These are phyloP conservation scores for Callipepla californica DNA, from an alignment of 2,113 vertebrate species.

Conservation along the genomic window DNA sequence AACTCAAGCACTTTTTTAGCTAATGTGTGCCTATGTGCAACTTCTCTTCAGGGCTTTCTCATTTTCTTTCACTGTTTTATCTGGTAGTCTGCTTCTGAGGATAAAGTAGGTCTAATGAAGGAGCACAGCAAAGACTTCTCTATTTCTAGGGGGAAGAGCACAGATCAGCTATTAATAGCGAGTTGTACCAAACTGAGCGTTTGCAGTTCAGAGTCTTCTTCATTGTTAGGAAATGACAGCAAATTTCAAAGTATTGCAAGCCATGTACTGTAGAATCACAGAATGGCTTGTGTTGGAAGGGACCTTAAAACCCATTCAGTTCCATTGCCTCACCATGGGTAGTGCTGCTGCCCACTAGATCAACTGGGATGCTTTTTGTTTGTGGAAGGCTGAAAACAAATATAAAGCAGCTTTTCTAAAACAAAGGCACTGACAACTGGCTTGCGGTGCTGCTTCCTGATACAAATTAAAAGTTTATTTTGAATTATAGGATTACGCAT, in stretches of 20 bases:
- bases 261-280: background rate
- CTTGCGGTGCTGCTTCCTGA: background rate
- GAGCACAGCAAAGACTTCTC: background rate
- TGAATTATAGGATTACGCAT: background rate
- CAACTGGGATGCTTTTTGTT: too few relatives aligned
- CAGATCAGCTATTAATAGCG: background rate
- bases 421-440: rapidly evolving
- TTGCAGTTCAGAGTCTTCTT: background rate
- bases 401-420: background rate
- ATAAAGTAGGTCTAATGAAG: background rate
- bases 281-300: background rate
- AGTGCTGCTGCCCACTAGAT: background rate
- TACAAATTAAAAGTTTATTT: background rate
- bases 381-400: background rate
- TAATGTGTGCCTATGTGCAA: background rate
- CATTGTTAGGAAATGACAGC: background rate
- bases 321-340: background rate
- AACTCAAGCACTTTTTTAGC: background rate
- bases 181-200: background rate
- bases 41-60: background rate
- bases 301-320: background rate
- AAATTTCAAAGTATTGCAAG: rapidly evolving
- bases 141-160: background rate
- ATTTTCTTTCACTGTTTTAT: background rate
- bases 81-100: background rate